These are phyloP conservation scores for Scytalopus superciliaris DNA, from an alignment of 2,113 vertebrate species.

Conservation along the genomic window DNA sequence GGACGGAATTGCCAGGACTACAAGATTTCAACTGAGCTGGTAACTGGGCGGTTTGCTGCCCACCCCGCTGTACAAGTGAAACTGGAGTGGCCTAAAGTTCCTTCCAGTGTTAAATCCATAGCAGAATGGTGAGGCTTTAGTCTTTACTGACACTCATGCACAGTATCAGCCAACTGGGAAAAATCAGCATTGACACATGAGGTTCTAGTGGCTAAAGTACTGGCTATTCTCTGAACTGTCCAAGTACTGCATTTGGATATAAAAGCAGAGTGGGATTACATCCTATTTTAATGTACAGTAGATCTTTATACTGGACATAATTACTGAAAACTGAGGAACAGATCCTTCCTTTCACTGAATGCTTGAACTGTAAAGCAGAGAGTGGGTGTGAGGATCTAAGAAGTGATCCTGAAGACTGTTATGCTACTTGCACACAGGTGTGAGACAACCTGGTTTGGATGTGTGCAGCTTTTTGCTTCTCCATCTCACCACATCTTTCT, in stretches of 20 bases:
- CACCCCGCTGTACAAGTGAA: slow-evolving; percentile 74
- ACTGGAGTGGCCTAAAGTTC: slow-evolving; percentile 67
- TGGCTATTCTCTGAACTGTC: neutral
- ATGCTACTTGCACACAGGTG: neutral
- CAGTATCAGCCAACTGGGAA: neutral
- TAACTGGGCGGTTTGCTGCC: slow-evolving; percentile 72
- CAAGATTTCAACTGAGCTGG: slow-evolving; percentile 48
- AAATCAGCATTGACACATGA: neutral
- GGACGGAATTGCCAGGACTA: slow-evolving; percentile 76
- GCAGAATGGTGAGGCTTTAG: slow-evolving; percentile 67
- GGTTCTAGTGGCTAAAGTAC: neutral
- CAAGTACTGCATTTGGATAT: neutral
- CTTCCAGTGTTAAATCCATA: slow-evolving; percentile 32
- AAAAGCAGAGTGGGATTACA: neutral
- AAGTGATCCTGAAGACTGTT: neutral
- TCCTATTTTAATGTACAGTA: neutral
- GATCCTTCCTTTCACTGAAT: neutral
- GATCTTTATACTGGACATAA: neutral
- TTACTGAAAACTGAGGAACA: neutral
- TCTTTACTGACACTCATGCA: neutral
- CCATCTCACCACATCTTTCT: neutral
- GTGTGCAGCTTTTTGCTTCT: neutral
- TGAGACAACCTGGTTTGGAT: neutral
- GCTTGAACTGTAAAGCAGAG: neutral
- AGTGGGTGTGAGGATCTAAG: neutral